These are phyloP conservation scores for Regulus satrapa DNA, from an alignment of 2,113 vertebrate species.

Conservation along the genomic window DNA sequence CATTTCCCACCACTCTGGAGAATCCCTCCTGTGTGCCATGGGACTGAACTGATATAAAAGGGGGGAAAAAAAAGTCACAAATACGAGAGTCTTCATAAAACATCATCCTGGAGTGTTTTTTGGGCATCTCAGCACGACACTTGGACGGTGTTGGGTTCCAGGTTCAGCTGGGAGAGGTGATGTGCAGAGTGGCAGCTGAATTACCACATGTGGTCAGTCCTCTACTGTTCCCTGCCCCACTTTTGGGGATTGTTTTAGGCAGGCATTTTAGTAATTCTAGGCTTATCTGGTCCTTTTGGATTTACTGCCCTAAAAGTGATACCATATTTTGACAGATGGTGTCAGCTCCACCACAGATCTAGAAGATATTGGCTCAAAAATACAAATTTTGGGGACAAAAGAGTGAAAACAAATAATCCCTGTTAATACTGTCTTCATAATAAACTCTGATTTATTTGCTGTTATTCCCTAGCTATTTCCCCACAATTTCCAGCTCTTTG, in stretches of 20 bases:
- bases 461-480: not conserved
- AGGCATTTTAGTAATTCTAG: not conserved
- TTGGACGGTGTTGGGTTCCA: not conserved
- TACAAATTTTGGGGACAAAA: not conserved
- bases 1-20: not conserved
- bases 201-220: not conserved
- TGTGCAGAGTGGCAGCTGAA: rapidly evolving
- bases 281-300: not conserved
- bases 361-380: not conserved
- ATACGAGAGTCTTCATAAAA: not conserved
- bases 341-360: not conserved
- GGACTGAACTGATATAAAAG: not conserved
- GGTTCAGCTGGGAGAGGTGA: not conserved
- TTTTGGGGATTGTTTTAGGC: not conserved
- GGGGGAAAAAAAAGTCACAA: rapidly evolving
- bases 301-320: not conserved
- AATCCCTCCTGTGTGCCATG: not conserved
- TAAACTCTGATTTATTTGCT: not conserved
- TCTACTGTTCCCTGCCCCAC: rapidly evolving
- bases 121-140: not conserved
- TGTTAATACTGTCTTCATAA: not conserved
- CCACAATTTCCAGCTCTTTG: not conserved
- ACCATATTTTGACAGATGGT: not conserved
- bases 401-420: not conserved
- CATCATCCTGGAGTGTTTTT: rapidly evolving